Conservation (phyloP, 2,888 invertebrate genomes). For the Lordiphosa fenestrarum region DNA sequence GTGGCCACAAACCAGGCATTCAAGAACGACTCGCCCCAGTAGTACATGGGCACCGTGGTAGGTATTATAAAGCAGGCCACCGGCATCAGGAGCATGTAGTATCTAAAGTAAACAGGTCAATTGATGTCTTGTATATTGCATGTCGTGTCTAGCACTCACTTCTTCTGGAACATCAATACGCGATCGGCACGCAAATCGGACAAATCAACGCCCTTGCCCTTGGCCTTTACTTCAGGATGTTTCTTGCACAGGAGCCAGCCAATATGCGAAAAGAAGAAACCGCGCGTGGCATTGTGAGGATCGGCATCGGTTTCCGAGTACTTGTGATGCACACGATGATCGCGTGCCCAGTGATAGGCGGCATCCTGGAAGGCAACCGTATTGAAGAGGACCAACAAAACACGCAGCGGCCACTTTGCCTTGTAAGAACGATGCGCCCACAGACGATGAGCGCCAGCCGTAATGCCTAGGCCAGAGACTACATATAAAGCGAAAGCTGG, state of each 20-base stretch:
- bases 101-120: conserved; percentile 80
- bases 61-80: conserved; percentile 89
- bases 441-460: conserved; percentile 97
- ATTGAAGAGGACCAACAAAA: conserved; percentile 90
- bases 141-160: conserved; percentile 82
- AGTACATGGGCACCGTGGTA: conserved; percentile 87
- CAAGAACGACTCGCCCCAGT: conserved; percentile 87
- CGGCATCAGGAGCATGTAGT: conserved; percentile 88
- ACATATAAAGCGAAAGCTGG: conserved; percentile 88
- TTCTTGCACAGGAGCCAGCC: conserved; percentile 96
- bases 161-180: conserved; percentile 92
- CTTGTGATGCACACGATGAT: conserved; percentile 94
- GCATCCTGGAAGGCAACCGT: conserved; percentile 95
- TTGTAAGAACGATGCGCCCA: conserved; percentile 98
- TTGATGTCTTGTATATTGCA: conserved; percentile 3
- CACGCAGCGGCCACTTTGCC: conserved; percentile 92
- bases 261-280: conserved; percentile 97
- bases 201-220: conserved; percentile 92
- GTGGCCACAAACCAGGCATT: conserved; percentile 86
- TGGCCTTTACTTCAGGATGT: conserved; percentile 92
- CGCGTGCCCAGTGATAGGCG: conserved; percentile 89
- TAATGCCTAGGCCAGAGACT: conserved; percentile 93
- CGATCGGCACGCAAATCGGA: conserved; percentile 91
- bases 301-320: conserved; percentile 96
- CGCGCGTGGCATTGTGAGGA: conserved; percentile 94